Evolutionary conservation across 2,888 invertebrate genomes (phyloP).

Genomic region (Chloroclysta siterata): DNA sequence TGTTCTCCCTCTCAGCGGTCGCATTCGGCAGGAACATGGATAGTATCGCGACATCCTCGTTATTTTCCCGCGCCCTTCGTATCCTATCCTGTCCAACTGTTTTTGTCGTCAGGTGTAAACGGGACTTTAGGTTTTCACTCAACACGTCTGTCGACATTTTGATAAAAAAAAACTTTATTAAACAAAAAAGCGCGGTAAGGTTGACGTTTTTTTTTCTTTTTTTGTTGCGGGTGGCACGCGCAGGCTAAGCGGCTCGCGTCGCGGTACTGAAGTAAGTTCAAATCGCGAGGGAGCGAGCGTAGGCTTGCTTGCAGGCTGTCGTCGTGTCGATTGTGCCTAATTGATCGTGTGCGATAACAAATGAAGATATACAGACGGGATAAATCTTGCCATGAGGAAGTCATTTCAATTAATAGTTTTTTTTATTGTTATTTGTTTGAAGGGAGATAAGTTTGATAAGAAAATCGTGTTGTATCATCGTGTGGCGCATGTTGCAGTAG

Average conservation of each 20-base stretch:
- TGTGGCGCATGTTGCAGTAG: neutral
- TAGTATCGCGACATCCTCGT: constrained; percentile 94
- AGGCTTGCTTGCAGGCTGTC: constrained; percentile 65
- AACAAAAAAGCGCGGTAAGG: constrained; percentile 55
- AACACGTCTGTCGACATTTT: constrained; percentile 91
- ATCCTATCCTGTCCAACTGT: constrained; percentile 94
- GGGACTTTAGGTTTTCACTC: constrained; percentile 91
- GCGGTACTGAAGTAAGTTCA: constrained; percentile 61
- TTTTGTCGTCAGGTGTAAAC: constrained; percentile 90
- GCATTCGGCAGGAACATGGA: constrained; percentile 92
- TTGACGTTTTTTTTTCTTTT: constrained; percentile 51
- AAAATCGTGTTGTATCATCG: neutral
- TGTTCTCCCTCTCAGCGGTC: constrained; percentile 87
- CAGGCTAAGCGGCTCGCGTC: constrained; percentile 77
- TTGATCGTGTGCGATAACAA: constrained; percentile 67
- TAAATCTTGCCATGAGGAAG: constrained; percentile 44
- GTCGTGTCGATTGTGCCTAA: constrained; percentile 71
- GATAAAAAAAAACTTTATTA: constrained; percentile 42
- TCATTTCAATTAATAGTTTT: too few relatives aligned
- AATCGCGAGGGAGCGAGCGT: constrained; percentile 49
- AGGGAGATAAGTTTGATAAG: too few relatives aligned
- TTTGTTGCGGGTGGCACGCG: constrained; percentile 40
- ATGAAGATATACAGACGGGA: constrained; percentile 47
- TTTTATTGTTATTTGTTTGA: too few relatives aligned
- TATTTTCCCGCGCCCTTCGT: constrained; percentile 90